phyloP scores from a whole-genome alignment of 2,113 vertebrate genomes.

The Heterotis niloticus region DNA sequence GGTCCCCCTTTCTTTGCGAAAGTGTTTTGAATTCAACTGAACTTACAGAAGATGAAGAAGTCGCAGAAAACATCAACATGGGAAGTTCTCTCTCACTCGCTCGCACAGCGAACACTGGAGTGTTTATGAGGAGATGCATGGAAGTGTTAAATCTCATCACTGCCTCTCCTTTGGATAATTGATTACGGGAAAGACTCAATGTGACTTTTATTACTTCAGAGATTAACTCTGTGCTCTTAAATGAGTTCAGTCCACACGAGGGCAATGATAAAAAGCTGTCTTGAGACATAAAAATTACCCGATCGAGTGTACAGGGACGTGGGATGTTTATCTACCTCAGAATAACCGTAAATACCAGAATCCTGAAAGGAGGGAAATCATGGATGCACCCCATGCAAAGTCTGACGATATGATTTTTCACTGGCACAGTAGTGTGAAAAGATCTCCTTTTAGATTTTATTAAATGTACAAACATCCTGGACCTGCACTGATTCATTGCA shows the following conservation, averaged over 20 bases:
- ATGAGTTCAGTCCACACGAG: constrained; percentile 25
- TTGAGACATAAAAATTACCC: constrained; percentile 31
- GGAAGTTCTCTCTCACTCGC: neutral
- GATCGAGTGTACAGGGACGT: constrained; percentile 4
- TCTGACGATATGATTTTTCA: constrained; percentile 17
- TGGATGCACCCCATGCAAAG: neutral
- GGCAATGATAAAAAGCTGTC: constrained; percentile 28
- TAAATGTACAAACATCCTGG: neutral
- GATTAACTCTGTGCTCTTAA: constrained; percentile 32
- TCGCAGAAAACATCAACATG: too few species aligned
- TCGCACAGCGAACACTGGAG: too few species aligned
- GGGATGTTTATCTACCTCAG: constrained; percentile 19
- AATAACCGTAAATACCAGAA: constrained; percentile 28
- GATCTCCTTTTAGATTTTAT: neutral
- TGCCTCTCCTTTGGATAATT: constrained; percentile 33
- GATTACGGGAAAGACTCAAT: constrained; percentile 27
- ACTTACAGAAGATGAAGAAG: neutral
- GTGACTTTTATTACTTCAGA: constrained; percentile 32
- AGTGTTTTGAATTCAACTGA: neutral
- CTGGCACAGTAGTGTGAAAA: neutral
- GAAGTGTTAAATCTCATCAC: constrained; percentile 30
- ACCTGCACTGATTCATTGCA: neutral
- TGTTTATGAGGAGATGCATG: constrained; percentile 13
- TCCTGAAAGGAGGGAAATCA: constrained; percentile 19
- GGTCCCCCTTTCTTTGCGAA: neutral